Evolutionary conservation across 2,797 vertebrate species (phyloP).

Genomic region (Lacerta viridis): DNA sequence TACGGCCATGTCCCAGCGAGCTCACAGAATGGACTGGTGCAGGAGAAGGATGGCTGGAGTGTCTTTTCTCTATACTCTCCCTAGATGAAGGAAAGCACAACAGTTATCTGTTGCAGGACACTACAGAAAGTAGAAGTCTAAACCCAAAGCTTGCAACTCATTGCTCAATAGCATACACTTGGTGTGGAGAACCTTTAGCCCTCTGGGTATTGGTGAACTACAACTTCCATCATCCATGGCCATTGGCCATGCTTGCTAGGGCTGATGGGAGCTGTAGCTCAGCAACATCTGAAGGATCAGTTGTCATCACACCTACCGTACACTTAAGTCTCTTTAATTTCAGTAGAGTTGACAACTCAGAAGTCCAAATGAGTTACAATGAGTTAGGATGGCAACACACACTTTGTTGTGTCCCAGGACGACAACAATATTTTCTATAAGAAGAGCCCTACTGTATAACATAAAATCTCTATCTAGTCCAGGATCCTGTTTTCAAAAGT

Average conservation of each 20-base stretch:
- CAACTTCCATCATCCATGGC: no score
- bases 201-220: no score
- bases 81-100: conserved; percentile 75
- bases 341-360: background rate
- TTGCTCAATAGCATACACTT: background rate
- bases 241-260: no score
- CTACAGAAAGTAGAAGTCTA: conserved; percentile 45
- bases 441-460: no score
- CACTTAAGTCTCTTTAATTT: background rate
- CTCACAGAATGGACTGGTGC: conserved; percentile 86
- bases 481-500: no score
- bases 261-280: no score
- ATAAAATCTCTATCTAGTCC: no score
- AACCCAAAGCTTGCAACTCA: background rate
- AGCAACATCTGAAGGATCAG: no score
- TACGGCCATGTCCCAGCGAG: conserved; percentile 89
- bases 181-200: no score
- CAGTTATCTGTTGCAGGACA: conserved; percentile 46
- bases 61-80: conserved; percentile 93
- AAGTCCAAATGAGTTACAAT: background rate
- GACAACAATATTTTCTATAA: background rate
- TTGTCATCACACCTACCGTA: no score
- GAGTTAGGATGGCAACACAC: no score
- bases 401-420: background rate
- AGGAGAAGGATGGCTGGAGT: conserved; percentile 93